Conservation (phyloP, 2,113 vertebrate genomes). For the Oceanites oceanicus region DNA sequence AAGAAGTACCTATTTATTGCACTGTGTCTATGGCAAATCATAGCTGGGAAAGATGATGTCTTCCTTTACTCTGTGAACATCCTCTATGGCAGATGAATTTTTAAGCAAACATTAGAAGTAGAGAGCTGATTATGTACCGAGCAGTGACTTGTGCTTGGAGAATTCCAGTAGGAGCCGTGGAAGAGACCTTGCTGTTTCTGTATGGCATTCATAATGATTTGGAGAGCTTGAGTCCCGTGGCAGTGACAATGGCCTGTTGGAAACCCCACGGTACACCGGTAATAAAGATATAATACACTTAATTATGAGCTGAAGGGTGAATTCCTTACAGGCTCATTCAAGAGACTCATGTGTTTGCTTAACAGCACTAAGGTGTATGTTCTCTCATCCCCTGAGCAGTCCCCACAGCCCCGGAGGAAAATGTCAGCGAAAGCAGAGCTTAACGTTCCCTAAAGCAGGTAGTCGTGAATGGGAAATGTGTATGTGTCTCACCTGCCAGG, state of each 20-base stretch:
- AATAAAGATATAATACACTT: neutral
- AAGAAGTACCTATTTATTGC: neutral
- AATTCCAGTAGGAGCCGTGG: neutral
- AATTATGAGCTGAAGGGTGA: neutral
- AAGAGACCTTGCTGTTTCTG: neutral
- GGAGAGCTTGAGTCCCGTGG: neutral
- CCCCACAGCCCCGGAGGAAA: neutral
- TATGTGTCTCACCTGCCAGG: neutral
- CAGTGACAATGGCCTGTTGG: neutral
- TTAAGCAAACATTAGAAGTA: neutral
- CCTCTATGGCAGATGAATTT: neutral
- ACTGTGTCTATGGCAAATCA: neutral
- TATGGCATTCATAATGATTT: neutral
- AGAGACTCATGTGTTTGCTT: neutral
- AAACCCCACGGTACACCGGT: accelerated
- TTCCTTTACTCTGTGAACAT: neutral
- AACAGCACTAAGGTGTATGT: neutral
- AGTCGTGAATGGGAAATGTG: neutral
- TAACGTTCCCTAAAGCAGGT: neutral
- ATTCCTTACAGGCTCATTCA: neutral
- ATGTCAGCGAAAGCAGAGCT: neutral
- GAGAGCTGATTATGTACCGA: neutral
- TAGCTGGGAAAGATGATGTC: neutral
- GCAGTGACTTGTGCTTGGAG: neutral
- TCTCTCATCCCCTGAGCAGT: neutral